Evolutionary conservation across 2,113 vertebrate genomes (phyloP).

Genomic region (Anas platyrhynchos): DNA sequence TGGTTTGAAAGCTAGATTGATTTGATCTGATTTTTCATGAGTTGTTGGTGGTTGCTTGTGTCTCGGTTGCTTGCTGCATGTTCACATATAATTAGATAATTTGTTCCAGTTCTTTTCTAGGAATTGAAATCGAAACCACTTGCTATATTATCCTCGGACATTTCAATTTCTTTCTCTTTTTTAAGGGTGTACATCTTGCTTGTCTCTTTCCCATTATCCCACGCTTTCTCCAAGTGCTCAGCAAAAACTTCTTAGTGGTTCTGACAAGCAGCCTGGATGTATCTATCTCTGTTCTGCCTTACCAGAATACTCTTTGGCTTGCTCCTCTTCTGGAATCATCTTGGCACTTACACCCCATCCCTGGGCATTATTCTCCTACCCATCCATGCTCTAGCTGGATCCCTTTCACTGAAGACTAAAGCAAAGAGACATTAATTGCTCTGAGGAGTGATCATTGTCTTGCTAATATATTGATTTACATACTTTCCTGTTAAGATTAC

Average conservation of each 20-base stretch:
- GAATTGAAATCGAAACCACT: not conserved
- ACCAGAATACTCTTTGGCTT: not conserved
- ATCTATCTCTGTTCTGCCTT: not conserved
- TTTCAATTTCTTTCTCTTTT: not conserved
- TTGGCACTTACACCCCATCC: not conserved
- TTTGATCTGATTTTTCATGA: not conserved
- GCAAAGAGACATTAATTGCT: not conserved
- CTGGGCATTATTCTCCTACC: not conserved
- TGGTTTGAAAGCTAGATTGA: not conserved
- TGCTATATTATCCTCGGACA: not conserved
- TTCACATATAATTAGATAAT: not conserved
- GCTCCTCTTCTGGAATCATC: not conserved
- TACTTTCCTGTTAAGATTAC: not conserved
- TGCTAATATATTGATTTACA: not conserved
- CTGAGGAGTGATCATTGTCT: not conserved
- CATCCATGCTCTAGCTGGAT: accelerated
- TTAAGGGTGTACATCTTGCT: not conserved
- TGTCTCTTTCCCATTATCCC: not conserved
- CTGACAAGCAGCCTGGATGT: not conserved
- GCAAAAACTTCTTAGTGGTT: not conserved
- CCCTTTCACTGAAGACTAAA: not conserved
- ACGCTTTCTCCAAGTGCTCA: not conserved
- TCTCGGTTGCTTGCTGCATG: not conserved
- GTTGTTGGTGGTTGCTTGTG: not conserved
- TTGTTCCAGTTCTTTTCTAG: not conserved